Evolutionary conservation across 2,888 invertebrate genomes (phyloP), one percentile per base, ranked within the genome.

Genomic region (Synergus laeviventris): DNA sequence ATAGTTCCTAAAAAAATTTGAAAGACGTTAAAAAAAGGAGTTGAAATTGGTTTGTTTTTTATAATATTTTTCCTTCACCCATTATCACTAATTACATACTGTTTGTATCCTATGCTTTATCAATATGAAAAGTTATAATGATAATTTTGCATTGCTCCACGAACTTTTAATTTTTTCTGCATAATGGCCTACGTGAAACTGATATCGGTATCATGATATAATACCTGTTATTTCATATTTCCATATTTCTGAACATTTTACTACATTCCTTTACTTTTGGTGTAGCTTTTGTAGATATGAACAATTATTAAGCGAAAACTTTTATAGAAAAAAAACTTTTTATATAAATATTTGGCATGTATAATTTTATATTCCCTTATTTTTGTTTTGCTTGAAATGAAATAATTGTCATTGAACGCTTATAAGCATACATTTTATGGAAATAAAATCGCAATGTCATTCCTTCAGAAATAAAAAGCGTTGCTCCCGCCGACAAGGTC

Each of bases 401-500:
- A 49, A n/a, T n/a, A 2, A 2, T 49, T n/a, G n/a, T n/a, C n/a
- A 49, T 14, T n/a, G 9, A n/a, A 49, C 49, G 9, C 49, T n/a
- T 49, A n/a, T 49, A 16, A 0, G n/a, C 45, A 16, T 45, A 16
- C 7, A 49, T 9, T n/a, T 36, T 36, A 11, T 16, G 31, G 45
- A 70, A 70, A 49, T n/a, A 31, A 70, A 70, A 49, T 49, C 31
- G 21, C n/a, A 70, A 18, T 38, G 38, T 56, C 49, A 31, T 70
- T 49, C 16, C 24, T 8, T 49, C 21, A 56, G 21, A 56, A 24
- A 70, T 49, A 49, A 49, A 66, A 42, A 66, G 42, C 66, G 24
- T 45, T 66, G 66, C 66, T 45, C 49, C n/a, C 70, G n/a, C 36
- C 16, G 16, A 45, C 70, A 70, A 70, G 70, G 70, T 70, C 49